Evolutionary conservation across 2,888 invertebrate species (phyloP).

Genomic region (Trichopria drosophilae): DNA sequence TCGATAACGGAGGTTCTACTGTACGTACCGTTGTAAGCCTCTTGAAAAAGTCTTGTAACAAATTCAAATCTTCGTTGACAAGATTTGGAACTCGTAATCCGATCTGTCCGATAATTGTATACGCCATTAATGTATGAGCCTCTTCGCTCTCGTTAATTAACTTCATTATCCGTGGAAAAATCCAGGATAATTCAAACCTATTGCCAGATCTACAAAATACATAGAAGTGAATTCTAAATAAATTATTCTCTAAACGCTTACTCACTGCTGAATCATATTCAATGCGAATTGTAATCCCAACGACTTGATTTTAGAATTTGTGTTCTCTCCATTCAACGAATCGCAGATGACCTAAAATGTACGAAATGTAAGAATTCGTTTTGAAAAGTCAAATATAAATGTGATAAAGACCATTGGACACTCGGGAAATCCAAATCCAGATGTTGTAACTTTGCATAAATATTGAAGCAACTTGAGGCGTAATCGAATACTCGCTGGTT

Average conservation of each 20-base stretch:
- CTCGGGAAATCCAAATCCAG: slow-evolving; percentile 74
- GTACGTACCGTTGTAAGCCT: slow-evolving; percentile 58
- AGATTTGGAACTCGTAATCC: slow-evolving; percentile 65
- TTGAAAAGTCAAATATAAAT: too few relatives aligned
- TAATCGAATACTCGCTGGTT: slow-evolving; percentile 80
- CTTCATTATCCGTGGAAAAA: slow-evolving; percentile 69
- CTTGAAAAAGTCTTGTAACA: slow-evolving; percentile 63
- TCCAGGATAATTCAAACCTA: slow-evolving; percentile 59
- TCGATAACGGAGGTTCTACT: too few relatives aligned
- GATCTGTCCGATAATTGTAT: slow-evolving; percentile 73
- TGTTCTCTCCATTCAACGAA: slow-evolving; percentile 77
- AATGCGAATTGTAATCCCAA: slow-evolving; percentile 80
- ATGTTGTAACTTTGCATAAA: slow-evolving; percentile 72
- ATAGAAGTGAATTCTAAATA: slow-evolving; percentile 3
- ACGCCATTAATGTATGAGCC: slow-evolving; percentile 71
- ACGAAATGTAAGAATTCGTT: slow-evolving; percentile 26
- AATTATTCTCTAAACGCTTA: slow-evolving; percentile 34
- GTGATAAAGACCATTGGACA: too few relatives aligned
- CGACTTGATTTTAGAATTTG: slow-evolving; percentile 80
- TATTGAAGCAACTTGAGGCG: slow-evolving; percentile 83
- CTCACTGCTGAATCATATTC: slow-evolving; percentile 80
- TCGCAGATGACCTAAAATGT: slow-evolving; percentile 77
- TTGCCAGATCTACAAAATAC: slow-evolving; percentile 8
- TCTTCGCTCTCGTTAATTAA: slow-evolving; percentile 65
- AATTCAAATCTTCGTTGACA: slow-evolving; percentile 69